A percentile compares a stretch with the other conserved stretches of the same genome.
Conservation (phyloP, 2,888 invertebrate genomes). For the Ophion slaviceki region DNA sequence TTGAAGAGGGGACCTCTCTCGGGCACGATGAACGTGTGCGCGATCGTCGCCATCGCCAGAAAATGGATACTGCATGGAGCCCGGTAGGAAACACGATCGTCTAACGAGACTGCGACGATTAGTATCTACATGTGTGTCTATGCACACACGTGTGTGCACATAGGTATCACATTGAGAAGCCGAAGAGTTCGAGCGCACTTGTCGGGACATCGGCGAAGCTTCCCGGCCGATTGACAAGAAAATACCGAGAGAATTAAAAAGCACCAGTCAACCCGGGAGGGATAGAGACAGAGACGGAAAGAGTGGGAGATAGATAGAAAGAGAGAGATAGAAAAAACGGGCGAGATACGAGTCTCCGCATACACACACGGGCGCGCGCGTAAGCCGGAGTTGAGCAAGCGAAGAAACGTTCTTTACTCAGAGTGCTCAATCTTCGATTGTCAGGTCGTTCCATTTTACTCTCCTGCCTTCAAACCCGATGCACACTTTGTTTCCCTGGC, state of each 20-base stretch:
- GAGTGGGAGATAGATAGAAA: conserved; percentile 54
- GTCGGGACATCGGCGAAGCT: conserved; percentile 57
- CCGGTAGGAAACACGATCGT: conserved; percentile 67
- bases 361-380: not conserved
- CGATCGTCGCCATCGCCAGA: conserved; percentile 72
- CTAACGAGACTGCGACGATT: conserved; percentile 23
- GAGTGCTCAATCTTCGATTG: conserved; percentile 56
- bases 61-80: conserved; percentile 79
- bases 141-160: conserved; percentile 1
- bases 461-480: conserved; percentile 28
- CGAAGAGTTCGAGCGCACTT: conserved; percentile 57
- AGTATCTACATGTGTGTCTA: conserved; percentile 9
- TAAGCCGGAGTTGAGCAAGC: conserved; percentile 16
- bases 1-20: conserved; percentile 53
- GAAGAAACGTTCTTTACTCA: conserved; percentile 10
- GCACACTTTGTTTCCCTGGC: conserved; percentile 21
- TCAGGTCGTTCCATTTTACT: conserved; percentile 48
- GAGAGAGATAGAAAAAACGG: conserved; percentile 54
- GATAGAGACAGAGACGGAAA: conserved; percentile 43
- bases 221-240: conserved; percentile 42
- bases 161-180: conserved; percentile 13
- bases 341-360: conserved; percentile 52
- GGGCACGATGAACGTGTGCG: conserved; percentile 67
- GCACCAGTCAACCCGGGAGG: conserved; percentile 41
- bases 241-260: conserved; percentile 49